phyloP scores from a whole-genome alignment of 2,797 vertebrate genomes.

The Chiroxiphia lanceolata region DNA sequence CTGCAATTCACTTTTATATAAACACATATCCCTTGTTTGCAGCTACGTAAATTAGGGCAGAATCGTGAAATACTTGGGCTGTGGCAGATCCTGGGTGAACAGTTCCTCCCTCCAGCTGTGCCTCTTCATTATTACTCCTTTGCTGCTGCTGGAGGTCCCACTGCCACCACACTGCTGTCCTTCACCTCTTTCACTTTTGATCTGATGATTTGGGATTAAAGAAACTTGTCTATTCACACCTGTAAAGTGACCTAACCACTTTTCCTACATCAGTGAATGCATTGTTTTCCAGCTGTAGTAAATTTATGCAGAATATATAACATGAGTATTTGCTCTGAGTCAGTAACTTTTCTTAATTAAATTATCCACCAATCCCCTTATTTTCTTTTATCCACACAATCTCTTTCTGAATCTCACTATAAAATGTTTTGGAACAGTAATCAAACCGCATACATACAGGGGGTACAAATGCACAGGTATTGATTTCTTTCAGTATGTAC shows the following conservation, averaged over 20 bases:
- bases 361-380: not conserved
- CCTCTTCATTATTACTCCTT: not conserved
- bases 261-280: not conserved
- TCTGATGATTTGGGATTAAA: not conserved
- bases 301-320: not conserved
- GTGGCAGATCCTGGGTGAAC: not conserved
- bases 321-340: not conserved
- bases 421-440: not conserved
- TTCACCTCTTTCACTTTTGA: not conserved
- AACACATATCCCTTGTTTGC: accelerated
- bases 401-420: not conserved
- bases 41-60: not conserved
- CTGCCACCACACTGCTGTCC: not conserved
- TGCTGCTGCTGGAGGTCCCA: not conserved
- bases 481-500: not conserved
- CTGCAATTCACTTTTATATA: not conserved
- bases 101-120: not conserved
- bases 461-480: not conserved
- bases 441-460: not conserved
- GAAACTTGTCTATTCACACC: not conserved
- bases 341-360: not conserved
- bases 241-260: not conserved
- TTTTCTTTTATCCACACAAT: not conserved
- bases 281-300: not conserved
- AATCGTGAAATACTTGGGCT: not conserved